phyloP scores from a whole-genome alignment of 2,888 invertebrate species.

The Drosophila percnosoma region DNA sequence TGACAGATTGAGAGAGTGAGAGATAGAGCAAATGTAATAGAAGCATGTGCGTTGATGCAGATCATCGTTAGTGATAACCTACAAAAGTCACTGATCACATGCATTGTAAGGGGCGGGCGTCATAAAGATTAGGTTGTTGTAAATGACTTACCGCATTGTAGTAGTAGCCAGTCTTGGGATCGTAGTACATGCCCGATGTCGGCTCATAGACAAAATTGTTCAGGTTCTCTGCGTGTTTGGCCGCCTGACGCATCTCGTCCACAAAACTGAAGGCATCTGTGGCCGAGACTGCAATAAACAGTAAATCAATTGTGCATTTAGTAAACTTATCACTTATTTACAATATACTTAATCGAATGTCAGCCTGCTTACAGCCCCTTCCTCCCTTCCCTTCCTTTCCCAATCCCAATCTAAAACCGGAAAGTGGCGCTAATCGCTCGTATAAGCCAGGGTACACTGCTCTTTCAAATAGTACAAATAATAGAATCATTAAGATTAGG shows the following conservation, averaged over 20 bases:
- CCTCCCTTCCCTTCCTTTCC: not conserved
- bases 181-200: slow-evolving; percentile 94
- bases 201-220: slow-evolving; percentile 94
- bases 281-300: slow-evolving; percentile 55
- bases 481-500: slow-evolving; percentile 11
- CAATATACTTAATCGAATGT: slow-evolving; percentile 12
- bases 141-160: slow-evolving; percentile 91
- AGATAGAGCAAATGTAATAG: slow-evolving; percentile 1
- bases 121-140: slow-evolving; percentile 64
- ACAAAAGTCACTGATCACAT: slow-evolving; percentile 39
- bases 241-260: slow-evolving; percentile 91
- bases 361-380: slow-evolving; percentile 14
- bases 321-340: slow-evolving; percentile 1
- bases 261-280: slow-evolving; percentile 85
- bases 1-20: slow-evolving; percentile 83
- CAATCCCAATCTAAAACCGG: slow-evolving; percentile 3
- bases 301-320: not conserved
- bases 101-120: slow-evolving; percentile 36
- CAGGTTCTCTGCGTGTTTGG: slow-evolving; percentile 90
- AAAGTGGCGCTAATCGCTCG: slow-evolving; percentile 40
- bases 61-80: slow-evolving; percentile 56
- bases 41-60: slow-evolving; percentile 38
- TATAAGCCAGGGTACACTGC: slow-evolving; percentile 15
- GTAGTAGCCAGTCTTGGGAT: slow-evolving; percentile 94
- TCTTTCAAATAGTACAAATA: slow-evolving; percentile 17